Percentiles rank a stretch among this genome's conserved stretches.
These are phyloP conservation scores for Psilopsiagon aymara DNA, from an alignment of 2,113 vertebrate species.

Conservation along the genomic window DNA sequence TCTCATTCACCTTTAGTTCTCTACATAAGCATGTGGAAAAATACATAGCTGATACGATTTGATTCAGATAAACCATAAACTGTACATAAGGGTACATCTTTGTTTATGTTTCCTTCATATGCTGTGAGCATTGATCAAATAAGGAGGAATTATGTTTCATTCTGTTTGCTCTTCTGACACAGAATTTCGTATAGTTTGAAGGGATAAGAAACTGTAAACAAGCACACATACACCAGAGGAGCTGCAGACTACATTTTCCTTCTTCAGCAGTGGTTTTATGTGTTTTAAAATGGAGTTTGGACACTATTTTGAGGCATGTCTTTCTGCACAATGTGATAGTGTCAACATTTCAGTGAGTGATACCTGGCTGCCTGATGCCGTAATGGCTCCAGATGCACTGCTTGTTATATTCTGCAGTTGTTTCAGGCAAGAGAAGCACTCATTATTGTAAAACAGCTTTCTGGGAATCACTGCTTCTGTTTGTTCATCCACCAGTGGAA, in stretches of 20 bases:
- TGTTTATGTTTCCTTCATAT: not conserved
- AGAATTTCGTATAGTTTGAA: not conserved
- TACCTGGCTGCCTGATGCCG: not conserved
- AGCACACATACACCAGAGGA: not conserved
- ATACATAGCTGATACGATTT: not conserved
- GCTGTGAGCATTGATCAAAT: not conserved
- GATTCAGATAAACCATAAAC: not conserved
- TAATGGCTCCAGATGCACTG: not conserved
- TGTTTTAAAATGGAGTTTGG: not conserved
- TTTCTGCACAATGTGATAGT: not conserved
- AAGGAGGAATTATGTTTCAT: not conserved
- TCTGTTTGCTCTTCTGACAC: not conserved
- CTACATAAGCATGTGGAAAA: not conserved
- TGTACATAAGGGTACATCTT: not conserved
- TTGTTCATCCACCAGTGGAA: not conserved
- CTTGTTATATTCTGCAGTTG: not conserved
- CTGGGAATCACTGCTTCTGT: not conserved
- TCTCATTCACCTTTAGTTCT: not conserved
- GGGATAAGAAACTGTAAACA: not conserved
- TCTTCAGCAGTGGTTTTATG: not conserved
- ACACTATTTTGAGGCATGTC: not conserved
- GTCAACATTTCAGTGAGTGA: not conserved
- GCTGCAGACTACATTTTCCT: not conserved
- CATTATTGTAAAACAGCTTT: not conserved
- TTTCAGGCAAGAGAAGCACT: not conserved